Evolutionary conservation across 2,888 invertebrate species (phyloP).

Genomic region (Agrotis exclamationis): DNA sequence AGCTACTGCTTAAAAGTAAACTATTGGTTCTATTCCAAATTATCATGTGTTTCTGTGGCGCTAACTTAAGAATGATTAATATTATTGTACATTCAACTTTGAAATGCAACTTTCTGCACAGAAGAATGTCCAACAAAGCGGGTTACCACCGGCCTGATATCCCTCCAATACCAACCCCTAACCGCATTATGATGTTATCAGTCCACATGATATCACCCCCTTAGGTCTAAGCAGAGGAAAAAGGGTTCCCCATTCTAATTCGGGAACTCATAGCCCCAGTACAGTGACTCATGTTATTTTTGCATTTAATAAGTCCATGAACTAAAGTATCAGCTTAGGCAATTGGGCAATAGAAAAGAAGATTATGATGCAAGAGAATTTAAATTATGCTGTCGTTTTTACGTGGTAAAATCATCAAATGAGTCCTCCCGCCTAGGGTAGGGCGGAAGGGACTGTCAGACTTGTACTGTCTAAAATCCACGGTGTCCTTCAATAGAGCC

Average conservation of each 20-base stretch:
- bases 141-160: background rate
- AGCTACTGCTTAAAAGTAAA: too few relatives aligned
- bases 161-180: conserved; percentile 25
- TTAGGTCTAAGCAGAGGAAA: conserved; percentile 17
- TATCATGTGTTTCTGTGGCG: too few relatives aligned
- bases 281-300: conserved; percentile 3
- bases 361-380: background rate
- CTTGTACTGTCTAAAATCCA: too few relatives aligned
- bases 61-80: too few relatives aligned
- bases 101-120: background rate
- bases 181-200: conserved; percentile 50
- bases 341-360: background rate
- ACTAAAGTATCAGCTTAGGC: background rate
- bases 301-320: background rate
- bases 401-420: background rate
- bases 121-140: conserved; percentile 5
- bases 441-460: too few relatives aligned
- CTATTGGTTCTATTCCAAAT: too few relatives aligned
- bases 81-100: too few relatives aligned
- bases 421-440: too few relatives aligned
- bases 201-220: conserved; percentile 41
- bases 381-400: background rate
- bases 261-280: background rate
- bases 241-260: conserved; percentile 14
- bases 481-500: too few relatives aligned